Evolutionary conservation across 2,797 vertebrate species (phyloP).

Genomic region (Phoeniculus purpureus): DNA sequence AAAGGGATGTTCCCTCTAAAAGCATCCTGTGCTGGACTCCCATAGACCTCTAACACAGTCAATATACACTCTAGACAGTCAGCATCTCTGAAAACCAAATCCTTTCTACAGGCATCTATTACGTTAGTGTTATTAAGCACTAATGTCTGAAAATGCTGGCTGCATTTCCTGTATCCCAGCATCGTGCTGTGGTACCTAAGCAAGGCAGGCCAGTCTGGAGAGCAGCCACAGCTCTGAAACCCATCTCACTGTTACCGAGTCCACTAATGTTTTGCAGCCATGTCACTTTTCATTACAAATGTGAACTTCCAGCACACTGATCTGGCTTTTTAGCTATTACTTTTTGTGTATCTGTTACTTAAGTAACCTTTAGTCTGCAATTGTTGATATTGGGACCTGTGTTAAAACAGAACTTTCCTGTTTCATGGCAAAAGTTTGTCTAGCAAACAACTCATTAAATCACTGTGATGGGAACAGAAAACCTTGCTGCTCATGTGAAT

Average conservation of each 20-base stretch:
- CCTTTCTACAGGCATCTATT: slow-evolving; percentile 8
- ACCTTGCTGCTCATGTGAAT: background rate
- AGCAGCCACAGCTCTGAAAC: background rate
- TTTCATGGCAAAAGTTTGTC: background rate
- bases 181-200: slow-evolving; percentile 9
- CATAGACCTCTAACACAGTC: background rate
- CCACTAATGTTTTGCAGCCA: background rate
- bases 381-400: background rate
- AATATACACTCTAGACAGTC: background rate
- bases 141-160: slow-evolving; percentile 37
- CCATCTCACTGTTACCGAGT: background rate
- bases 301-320: background rate
- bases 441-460: slow-evolving; percentile 3
- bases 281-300: slow-evolving; percentile 17
- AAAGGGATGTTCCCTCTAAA: background rate
- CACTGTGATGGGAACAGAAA: background rate
- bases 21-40: background rate
- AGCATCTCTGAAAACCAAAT: background rate
- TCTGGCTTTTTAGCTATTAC: background rate
- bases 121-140: background rate
- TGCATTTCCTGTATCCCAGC: background rate
- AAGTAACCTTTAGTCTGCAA: background rate
- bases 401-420: background rate
- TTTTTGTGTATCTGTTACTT: background rate
- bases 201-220: slow-evolving; percentile 30